phyloP scores from a whole-genome alignment of 2,888 invertebrate species.

The Podotricha telesiphe region DNA sequence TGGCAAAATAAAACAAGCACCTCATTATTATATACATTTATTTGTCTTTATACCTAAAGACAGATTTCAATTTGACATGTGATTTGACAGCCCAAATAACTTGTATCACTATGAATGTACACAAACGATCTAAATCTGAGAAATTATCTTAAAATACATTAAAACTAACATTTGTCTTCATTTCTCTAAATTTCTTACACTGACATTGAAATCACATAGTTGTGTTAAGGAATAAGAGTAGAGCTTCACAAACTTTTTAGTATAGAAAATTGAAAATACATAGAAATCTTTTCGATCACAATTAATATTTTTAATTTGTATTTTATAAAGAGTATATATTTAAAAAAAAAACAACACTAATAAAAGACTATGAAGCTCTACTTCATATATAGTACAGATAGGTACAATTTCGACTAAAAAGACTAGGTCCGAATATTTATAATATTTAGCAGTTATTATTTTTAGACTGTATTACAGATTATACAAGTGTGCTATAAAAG shows the following conservation, averaged over 20 bases:
- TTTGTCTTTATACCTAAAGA: constrained; percentile 51
- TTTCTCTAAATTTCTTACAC: constrained; percentile 7
- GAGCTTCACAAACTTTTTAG: constrained; percentile 11
- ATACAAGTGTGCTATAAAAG: not conserved
- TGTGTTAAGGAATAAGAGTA: not conserved
- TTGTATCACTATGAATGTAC: constrained; percentile 14
- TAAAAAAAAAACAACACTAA: constrained; percentile 17
- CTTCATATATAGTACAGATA: not conserved
- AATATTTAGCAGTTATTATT: constrained; percentile 6
- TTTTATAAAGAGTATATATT: not conserved
- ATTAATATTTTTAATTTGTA: constrained; percentile 4
- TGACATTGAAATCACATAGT: constrained; percentile 10
- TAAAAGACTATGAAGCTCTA: constrained; percentile 18
- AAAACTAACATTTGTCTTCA: constrained; percentile 26
- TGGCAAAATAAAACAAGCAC: constrained; percentile 18
- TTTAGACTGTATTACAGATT: not conserved
- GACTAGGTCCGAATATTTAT: constrained; percentile 28
- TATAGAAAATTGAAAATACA: not conserved
- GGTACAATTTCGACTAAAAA: constrained; percentile 19
- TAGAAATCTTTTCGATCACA: not conserved
- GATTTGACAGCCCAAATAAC: constrained; percentile 22
- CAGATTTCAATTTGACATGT: constrained; percentile 40
- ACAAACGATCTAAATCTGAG: constrained; percentile 23
- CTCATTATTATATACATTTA: constrained; percentile 50
- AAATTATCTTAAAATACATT: constrained; percentile 23